Evolutionary conservation across 1,140 invertebrate genomes (phyloP).

Genomic region (Drosophila obscura): DNA sequence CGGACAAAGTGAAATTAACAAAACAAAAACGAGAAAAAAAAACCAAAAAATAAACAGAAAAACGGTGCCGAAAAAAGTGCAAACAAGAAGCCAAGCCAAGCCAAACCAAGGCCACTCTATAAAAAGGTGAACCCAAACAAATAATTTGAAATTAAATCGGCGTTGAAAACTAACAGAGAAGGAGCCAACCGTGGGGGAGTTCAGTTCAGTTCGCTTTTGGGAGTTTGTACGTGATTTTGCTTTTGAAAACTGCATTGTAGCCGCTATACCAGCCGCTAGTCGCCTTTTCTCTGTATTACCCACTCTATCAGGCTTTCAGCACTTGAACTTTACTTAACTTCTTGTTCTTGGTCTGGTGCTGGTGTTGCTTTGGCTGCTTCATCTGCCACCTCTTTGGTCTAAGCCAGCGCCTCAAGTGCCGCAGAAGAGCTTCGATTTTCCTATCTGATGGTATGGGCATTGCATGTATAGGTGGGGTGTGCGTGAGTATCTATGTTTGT

Average conservation of each 20-base stretch:
- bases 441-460: constrained; percentile 41
- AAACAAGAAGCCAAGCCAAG: constrained; percentile 30
- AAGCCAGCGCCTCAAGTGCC: constrained; percentile 60
- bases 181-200: constrained; percentile 14
- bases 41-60: constrained; percentile 2
- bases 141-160: constrained; percentile 67
- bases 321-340: constrained; percentile 57
- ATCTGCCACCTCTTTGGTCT: constrained; percentile 48
- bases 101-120: constrained; percentile 4
- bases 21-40: constrained; percentile 26
- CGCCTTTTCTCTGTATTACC: background rate
- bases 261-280: constrained; percentile 41
- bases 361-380: constrained; percentile 16
- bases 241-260: constrained; percentile 71
- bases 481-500: background rate
- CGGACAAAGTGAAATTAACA: constrained; percentile 45
- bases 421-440: constrained; percentile 68
- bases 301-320: constrained; percentile 23
- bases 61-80: constrained; percentile 22
- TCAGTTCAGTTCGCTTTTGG: background rate
- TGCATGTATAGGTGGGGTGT: background rate
- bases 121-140: constrained; percentile 55
- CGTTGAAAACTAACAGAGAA: constrained; percentile 35
- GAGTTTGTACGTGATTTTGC: constrained; percentile 63
- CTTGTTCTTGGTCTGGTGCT: constrained; percentile 12